Evolutionary conservation across 37 sponge, comb jelly and placozoan genomes (phyloP), one percentile per base, ranked within the genome.

Genomic region (Dysidea cf. avara): DNA sequence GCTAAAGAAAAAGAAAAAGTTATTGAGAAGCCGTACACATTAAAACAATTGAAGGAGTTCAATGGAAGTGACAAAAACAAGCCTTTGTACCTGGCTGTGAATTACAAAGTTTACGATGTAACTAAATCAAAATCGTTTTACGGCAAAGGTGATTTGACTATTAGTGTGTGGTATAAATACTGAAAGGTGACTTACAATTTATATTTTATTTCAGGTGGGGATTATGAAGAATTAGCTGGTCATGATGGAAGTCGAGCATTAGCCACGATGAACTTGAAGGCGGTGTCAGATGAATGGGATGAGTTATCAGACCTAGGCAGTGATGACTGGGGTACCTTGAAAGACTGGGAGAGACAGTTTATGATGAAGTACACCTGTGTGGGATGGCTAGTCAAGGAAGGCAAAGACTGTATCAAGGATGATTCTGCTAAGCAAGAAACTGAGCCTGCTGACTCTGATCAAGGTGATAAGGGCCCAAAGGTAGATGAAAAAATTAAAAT

Each of bases 191-290:
- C n/a, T n/a, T n/a, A n/a, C n/a, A n/a, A 6, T 32, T 62, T 18
- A 22, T 64, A 61, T 59, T 24, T 61, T 66, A 12, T 52, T 49
- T 35, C 54, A 76, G 77, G 56, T 6, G 77, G 77, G 9, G 16
- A 49, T n/a, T 79, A 79, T 36, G 48, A 59, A 28, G 40, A 40
- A 21, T 79, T 79, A 14, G 80, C 71, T 64, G 80, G 80, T 9
- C 69, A 49, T 24, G 80, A 79, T 69, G 80, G 70, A 14, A 79
- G 69, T 21, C 69, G 80, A 5, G 80, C 70, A 11, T 37, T 79
- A 7, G 80, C 80, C 43, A 68, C 39, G 17, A 34, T 68, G 71
- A 32, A 50, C 61, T 24, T 55, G 25, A 34, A 55, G 25, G 59
- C 43, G 2, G 25, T 79, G 37, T 29, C 17, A 34, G 71, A 57